Conservation (phyloP, 2,113 vertebrate genomes). For the Electrona antarctica region DNA sequence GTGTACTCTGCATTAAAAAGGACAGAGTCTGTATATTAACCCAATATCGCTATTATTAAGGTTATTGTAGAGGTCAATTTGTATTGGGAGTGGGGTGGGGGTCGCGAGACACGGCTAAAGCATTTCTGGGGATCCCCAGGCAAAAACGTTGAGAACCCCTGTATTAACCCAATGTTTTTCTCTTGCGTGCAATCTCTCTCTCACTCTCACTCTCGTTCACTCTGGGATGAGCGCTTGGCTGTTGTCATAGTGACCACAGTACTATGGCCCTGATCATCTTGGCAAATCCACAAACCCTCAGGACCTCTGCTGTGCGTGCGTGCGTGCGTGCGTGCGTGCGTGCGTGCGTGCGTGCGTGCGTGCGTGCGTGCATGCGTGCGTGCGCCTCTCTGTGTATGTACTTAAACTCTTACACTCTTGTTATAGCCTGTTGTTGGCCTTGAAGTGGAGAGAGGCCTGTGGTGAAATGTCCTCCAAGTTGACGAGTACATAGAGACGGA, state of each 20-base stretch:
- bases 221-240: slow-evolving; percentile 46
- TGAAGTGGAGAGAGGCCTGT: slow-evolving; percentile 12
- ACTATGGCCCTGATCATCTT: slow-evolving; percentile 44
- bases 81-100: no score
- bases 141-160: slow-evolving; percentile 45
- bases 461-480: slow-evolving; percentile 18
- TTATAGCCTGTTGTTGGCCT: slow-evolving; percentile 19
- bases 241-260: slow-evolving; percentile 62
- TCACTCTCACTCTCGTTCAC: slow-evolving; percentile 5
- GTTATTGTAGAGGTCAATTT: no score
- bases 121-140: slow-evolving; percentile 1
- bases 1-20: no score
- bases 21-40: no score
- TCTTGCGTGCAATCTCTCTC: slow-evolving; percentile 4
- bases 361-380: slow-evolving; percentile 9
- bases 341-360: neutral
- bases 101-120: no score
- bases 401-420: slow-evolving; percentile 9
- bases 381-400: neutral
- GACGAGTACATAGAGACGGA: slow-evolving; percentile 1
- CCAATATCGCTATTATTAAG: no score
- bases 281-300: slow-evolving; percentile 47
- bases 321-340: neutral
- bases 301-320: slow-evolving; percentile 25
- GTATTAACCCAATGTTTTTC: slow-evolving; percentile 54